Conservation (phyloP, 2,797 vertebrate genomes). For the Notolepis coatsorum region DNA sequence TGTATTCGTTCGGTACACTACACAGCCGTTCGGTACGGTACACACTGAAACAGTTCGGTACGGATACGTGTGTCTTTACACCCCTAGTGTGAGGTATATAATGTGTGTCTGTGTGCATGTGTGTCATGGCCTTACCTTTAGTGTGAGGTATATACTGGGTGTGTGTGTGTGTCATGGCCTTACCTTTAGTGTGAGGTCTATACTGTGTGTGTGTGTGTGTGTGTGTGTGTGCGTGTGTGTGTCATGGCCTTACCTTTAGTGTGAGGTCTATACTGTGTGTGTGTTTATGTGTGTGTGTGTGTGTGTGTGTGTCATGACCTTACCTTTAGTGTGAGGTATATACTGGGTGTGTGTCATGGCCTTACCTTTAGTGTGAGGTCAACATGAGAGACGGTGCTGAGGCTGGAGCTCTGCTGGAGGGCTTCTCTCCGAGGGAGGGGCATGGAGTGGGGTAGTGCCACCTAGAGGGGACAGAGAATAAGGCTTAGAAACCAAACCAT, state of each 20-base stretch:
- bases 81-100: no score
- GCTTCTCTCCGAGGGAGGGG: constrained; percentile 95
- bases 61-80: no score
- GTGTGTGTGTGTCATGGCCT: not conserved
- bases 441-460: constrained; percentile 93
- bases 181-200: no score
- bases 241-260: constrained; percentile 96
- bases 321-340: no score
- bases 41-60: no score
- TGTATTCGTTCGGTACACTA: no score
- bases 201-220: not conserved
- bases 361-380: constrained; percentile 97
- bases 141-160: not conserved
- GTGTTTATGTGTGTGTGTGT: not conserved
- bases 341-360: not conserved
- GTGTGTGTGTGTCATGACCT: not conserved
- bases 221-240: constrained; percentile 49
- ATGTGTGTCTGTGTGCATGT: not conserved
- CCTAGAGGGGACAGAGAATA: constrained; percentile 83
- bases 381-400: constrained; percentile 97
- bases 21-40: no score
- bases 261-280: constrained; percentile 89
- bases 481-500: no score
- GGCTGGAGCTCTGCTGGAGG: constrained; percentile 94
- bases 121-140: no score